phyloP scores from a whole-genome alignment of 2,888 invertebrate genomes.

The Melipona beecheii region DNA sequence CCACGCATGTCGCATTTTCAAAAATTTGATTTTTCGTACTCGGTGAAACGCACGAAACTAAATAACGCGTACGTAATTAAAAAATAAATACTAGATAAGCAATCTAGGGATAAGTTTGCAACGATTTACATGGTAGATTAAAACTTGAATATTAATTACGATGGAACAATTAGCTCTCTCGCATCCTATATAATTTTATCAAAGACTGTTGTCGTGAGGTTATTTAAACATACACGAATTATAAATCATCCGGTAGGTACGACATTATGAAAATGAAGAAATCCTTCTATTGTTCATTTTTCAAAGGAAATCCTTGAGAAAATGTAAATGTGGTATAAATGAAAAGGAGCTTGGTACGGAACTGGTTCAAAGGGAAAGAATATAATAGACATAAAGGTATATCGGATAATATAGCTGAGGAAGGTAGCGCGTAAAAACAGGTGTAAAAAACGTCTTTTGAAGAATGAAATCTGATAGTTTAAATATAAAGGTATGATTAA shows the following conservation, averaged over 20 bases:
- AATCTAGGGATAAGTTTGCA: background rate
- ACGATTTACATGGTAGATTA: background rate
- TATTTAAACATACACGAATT: conserved; percentile 13
- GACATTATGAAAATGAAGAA: conserved; percentile 33
- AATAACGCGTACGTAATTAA: background rate
- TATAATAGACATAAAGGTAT: conserved; percentile 38
- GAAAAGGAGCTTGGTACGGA: conserved; percentile 29
- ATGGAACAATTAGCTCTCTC: background rate
- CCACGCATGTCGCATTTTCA: no score
- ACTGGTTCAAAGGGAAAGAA: conserved; percentile 25
- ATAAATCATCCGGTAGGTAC: conserved; percentile 12
- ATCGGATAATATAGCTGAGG: conserved; percentile 10
- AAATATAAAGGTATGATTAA: no score
- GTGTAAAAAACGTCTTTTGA: no score
- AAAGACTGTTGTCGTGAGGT: background rate
- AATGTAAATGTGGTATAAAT: conserved; percentile 41
- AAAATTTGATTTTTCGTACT: no score
- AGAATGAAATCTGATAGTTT: no score
- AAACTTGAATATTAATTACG: background rate
- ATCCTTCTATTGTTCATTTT: conserved; percentile 31
- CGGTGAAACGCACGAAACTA: no score
- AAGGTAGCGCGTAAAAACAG: background rate
- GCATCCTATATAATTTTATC: background rate
- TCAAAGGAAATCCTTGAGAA: conserved; percentile 13
- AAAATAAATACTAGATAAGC: background rate